These are phyloP conservation scores for Canis aureus DNA, from an alignment of 2,113 vertebrate genomes.

Conservation along the genomic window DNA sequence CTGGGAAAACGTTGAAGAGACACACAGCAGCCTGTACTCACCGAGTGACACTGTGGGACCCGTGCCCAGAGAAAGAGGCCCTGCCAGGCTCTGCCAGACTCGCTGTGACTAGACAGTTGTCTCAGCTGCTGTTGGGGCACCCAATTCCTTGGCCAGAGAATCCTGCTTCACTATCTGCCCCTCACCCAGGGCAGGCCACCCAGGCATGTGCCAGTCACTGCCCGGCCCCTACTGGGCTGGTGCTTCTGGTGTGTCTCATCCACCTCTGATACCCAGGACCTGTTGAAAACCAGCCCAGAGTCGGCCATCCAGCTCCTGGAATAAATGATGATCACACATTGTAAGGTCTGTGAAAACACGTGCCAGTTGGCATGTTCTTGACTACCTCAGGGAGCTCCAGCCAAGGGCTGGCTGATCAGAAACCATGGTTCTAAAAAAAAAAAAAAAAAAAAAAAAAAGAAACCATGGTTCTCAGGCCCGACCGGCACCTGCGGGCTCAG, in stretches of 20 bases:
- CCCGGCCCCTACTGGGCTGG: neutral
- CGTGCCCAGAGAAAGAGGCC: neutral
- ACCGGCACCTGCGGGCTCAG: accelerated
- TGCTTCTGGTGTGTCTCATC: neutral
- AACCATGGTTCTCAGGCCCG: neutral
- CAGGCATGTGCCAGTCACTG: neutral
- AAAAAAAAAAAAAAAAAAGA: too few species aligned
- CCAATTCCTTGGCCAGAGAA: neutral
- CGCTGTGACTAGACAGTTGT: neutral
- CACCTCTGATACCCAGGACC: neutral
- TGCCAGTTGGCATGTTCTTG: accelerated
- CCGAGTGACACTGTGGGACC: neutral
- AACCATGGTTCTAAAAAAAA: neutral
- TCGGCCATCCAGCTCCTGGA: neutral
- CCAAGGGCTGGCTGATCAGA: accelerated
- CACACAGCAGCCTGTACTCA: neutral
- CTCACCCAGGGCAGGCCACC: accelerated
- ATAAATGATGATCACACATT: accelerated
- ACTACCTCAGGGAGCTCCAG: neutral
- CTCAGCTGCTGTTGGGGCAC: neutral
- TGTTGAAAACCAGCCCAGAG: neutral
- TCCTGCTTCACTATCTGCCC: too few species aligned
- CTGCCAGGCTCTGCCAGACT: neutral
- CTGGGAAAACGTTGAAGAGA: neutral
- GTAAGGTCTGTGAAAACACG: accelerated